phyloP scores from a whole-genome alignment of 1,140 invertebrate genomes.

The Ctenoplectra terminalis region DNA sequence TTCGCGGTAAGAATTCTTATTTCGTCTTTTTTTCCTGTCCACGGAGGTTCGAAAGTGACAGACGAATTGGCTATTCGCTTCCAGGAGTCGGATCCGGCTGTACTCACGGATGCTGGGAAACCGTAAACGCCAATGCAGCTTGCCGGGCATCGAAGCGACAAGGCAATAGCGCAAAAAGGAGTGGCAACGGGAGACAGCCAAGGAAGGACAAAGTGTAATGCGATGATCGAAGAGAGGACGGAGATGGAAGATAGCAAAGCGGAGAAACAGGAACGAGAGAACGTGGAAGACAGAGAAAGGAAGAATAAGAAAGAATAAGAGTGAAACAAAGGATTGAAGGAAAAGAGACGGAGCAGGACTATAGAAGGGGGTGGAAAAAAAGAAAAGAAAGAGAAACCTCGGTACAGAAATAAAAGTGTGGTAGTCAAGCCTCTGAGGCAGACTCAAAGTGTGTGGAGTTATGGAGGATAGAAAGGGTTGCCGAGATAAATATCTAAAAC shows the following conservation, averaged over 20 bases:
- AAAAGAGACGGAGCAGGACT: neutral
- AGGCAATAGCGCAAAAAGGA: slow-evolving; percentile 12
- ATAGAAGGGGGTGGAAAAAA: neutral
- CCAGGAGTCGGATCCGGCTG: slow-evolving; percentile 25
- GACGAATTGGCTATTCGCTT: slow-evolving; percentile 41
- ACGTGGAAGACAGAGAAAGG: neutral
- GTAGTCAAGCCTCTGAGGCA: slow-evolving; percentile 42
- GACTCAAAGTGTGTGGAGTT: slow-evolving; percentile 46
- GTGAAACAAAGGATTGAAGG: neutral
- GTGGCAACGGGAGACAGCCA: neutral
- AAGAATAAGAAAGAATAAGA: neutral
- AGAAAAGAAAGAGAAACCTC: slow-evolving; percentile 14
- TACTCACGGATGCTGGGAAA: slow-evolving; percentile 39
- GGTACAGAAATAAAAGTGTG: slow-evolving; percentile 54
- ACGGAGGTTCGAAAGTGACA: slow-evolving; percentile 43
- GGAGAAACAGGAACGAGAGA: slow-evolving; percentile 15
- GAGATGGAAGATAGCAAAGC: neutral
- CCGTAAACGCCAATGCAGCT: slow-evolving; percentile 34
- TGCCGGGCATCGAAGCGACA: neutral
- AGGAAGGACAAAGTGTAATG: neutral
- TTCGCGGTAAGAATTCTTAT: neutral
- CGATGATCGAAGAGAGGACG: neutral
- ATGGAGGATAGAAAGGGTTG: slow-evolving; percentile 46
- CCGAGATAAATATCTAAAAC: slow-evolving; percentile 68
- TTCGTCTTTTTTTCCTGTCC: neutral